Evolutionary conservation across 2,888 invertebrate species (phyloP), one percentile per base, ranked within the genome.

Genomic region (Drosophila monieri): DNA sequence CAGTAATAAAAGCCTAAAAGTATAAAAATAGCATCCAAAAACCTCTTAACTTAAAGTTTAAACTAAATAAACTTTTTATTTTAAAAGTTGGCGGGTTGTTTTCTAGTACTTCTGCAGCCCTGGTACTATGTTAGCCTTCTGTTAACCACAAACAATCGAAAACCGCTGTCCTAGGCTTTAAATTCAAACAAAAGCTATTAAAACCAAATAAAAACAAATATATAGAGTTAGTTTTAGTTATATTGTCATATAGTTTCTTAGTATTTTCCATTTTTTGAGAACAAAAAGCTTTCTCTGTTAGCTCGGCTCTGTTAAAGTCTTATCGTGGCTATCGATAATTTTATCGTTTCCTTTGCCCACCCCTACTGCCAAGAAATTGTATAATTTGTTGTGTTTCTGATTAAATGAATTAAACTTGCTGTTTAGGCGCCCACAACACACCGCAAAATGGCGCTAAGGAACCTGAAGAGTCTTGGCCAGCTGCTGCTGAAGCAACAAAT

Each of bases 391-490:
- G 48, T 48, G 14, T 18, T 51, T 35, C 9, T 18, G 8, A 3
- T 69, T 46, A 47, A 3, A 55, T 65, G 18, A 68, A 68, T 47
- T 46, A 74, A 86, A 84, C 9, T 30, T 6, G 21, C 5, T 21
- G 8, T 1, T 12, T 0, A n/a, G 68, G 51, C 3, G 27, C 27
- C 0, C 8, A 23, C 18, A 23, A 0, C 12, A 54, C 10, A 15
- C 35, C 18, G 8, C 27, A 57, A 1, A 14, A 64, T 64, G 64
- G 21, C 64, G 15, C 44, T 64, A 44, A 54, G 44, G 27, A 68
- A 56, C 12, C 44, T 68, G 6, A 64, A 10, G n/a, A n/a, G 27
- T 43, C n/a, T 64, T 15, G 37, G 27, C 14, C 53, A 54, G 39
- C 53, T 35, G 35, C n/a, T 35, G 35, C 35, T 35, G 35, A 35